Conservation (phyloP, 2,797 vertebrate species). For the Rhinogobio ventralis region DNA sequence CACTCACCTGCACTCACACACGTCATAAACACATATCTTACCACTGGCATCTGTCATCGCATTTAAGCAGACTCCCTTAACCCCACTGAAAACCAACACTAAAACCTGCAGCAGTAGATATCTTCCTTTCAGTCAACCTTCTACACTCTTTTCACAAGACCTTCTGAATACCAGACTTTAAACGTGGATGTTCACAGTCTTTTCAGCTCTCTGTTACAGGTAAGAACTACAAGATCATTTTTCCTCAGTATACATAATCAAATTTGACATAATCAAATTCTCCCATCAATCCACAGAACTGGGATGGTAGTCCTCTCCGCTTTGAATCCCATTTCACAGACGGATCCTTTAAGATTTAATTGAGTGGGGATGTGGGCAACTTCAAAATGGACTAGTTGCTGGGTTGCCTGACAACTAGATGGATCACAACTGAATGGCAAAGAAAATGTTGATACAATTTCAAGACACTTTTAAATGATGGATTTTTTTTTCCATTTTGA, state of each 20-base stretch:
- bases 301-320: too few relatives aligned
- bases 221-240: neutral
- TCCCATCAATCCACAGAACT: neutral
- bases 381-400: neutral
- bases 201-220: neutral
- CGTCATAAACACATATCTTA: neutral
- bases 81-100: neutral
- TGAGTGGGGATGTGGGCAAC: neutral
- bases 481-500: neutral
- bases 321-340: neutral
- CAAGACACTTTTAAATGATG: neutral
- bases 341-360: neutral
- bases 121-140: neutral
- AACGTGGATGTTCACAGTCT: neutral
- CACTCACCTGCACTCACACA: neutral
- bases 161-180: neutral
- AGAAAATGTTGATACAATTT: neutral
- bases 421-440: neutral
- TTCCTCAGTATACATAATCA: too few relatives aligned
- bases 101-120: neutral
- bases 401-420: neutral
- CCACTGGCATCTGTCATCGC: neutral
- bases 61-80: neutral
- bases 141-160: neutral
- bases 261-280: neutral